A percentile compares a stretch with the other conserved stretches of the same genome.
These are phyloP conservation scores for Paguma larvata DNA, from an alignment of 2,797 vertebrate genomes.

Conservation along the genomic window DNA sequence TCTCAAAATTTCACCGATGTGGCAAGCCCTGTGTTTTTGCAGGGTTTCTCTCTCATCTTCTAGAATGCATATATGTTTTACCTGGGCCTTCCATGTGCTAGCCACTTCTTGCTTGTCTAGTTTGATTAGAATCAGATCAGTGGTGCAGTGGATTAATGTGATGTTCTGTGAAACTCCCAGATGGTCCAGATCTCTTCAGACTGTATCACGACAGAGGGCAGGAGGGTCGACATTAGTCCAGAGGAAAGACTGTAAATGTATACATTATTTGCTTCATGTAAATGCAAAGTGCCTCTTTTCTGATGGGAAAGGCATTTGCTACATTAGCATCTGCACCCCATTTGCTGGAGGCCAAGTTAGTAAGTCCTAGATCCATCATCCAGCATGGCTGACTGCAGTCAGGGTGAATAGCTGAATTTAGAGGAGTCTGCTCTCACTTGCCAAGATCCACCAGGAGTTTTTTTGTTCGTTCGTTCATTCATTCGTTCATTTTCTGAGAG, in stretches of 20 bases:
- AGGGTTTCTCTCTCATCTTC: not conserved
- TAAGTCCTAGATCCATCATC: rapidly evolving
- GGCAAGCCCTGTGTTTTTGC: not conserved
- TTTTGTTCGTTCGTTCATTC: too few relatives aligned
- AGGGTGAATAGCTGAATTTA: not conserved
- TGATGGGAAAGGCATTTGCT: not conserved
- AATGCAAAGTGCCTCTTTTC: not conserved
- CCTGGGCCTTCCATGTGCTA: rapidly evolving
- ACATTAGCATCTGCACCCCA: not conserved
- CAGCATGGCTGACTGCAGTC: not conserved
- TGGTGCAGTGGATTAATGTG: rapidly evolving
- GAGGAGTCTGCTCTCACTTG: not conserved
- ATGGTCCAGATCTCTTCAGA: not conserved
- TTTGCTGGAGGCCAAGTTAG: not conserved
- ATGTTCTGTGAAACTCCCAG: not conserved
- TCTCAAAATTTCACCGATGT: not conserved
- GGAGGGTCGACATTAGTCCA: not conserved
- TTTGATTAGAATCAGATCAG: not conserved
- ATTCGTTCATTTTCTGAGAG: too few relatives aligned
- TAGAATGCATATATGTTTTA: not conserved
- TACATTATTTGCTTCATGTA: not conserved
- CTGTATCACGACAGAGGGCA: too few relatives aligned
- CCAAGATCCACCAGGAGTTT: not conserved
- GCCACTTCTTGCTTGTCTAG: not conserved
- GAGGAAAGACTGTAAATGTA: not conserved